Evolutionary conservation across 2,113 vertebrate species (phyloP), one percentile per base, ranked within the genome.

Genomic region (Grammomys dolichurus): DNA sequence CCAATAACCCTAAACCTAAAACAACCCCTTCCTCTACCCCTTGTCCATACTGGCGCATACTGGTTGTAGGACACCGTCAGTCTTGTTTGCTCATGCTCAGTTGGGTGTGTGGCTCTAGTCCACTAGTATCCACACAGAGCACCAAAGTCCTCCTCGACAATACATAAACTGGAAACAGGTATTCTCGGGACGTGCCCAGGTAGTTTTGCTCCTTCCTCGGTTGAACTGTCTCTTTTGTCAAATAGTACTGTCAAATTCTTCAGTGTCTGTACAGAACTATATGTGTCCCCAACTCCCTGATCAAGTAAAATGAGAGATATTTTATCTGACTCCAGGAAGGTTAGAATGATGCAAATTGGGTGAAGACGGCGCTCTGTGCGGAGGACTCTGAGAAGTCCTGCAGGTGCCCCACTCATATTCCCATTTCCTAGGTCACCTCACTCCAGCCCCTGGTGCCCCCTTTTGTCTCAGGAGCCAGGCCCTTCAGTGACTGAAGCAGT

Each of bases 21-120:
- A 67, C 63, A 28, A 65, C 24, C 24, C 28, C 28, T 67, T 13
- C 65, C 10, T 31, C 65, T 67, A 31, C 4, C 26, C 26, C 70
- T 58, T 1, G 2, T 14, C 36, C 63, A 56, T 5, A 16, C 7
- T 6, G 9, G 22, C n/a, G 6, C 40, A 3, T 33, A 1, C 1
- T 4, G n/a, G n/a, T 69, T 11, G 3, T 4, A 51, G 69, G 72
- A 43, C 76, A 0, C 81, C 1, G 17, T 0, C 1, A 12, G 48
- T 26, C 6, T 13, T 33, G 9, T 7, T 93, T 48, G 11, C 10
- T 1, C 80, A 17, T 28, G n/a, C n/a, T 84, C 81, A 20, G 19
- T 40, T 40, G 40, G n/a, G 24, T 11, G 24, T 40, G 26, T 43
- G n/a, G 54, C 51, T 56, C 12, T 0, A 8, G 6, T 13, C 20